Evolutionary conservation across 2,888 invertebrate genomes (phyloP).

Genomic region (Odontomyia ornata): DNA sequence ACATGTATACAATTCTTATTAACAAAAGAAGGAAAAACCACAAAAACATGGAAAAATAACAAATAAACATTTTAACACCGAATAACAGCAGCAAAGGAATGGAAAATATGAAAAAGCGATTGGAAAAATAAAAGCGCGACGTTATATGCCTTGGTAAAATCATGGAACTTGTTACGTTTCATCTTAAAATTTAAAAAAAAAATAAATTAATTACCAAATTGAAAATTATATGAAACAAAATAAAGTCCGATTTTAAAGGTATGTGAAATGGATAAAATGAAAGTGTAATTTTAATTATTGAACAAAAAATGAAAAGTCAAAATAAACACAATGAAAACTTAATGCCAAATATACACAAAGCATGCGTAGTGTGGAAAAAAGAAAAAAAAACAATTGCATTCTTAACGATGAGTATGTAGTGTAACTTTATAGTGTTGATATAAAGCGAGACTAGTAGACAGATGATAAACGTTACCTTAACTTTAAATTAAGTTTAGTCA

Average conservation of each 20-base stretch:
- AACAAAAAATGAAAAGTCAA: conserved; percentile 1
- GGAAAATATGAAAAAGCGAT: neutral
- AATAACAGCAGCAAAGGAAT: conserved; percentile 10
- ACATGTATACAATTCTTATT: too few relatives aligned
- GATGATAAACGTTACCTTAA: conserved; percentile 21
- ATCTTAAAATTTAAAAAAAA: neutral
- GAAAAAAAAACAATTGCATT: neutral
- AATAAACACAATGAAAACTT: conserved; percentile 14
- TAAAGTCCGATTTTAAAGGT: conserved; percentile 19
- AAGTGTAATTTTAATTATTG: neutral
- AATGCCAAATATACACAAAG: conserved; percentile 31
- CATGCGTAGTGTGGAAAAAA: neutral
- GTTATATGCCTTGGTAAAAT: conserved; percentile 21
- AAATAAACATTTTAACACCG: conserved; percentile 5
- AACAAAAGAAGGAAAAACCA: neutral
- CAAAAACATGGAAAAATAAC: neutral
- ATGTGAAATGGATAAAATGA: neutral
- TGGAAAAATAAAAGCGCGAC: conserved; percentile 17
- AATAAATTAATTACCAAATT: conserved; percentile 1
- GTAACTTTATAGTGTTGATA: neutral
- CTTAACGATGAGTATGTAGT: too few relatives aligned
- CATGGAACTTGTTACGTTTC: conserved; percentile 6
- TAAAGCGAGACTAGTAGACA: neutral
- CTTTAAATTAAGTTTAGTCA: conserved; percentile 30
- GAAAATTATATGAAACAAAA: conserved; percentile 2